These are phyloP conservation scores for Nibea coibor DNA, from an alignment of 2,113 vertebrate genomes.

Conservation along the genomic window DNA sequence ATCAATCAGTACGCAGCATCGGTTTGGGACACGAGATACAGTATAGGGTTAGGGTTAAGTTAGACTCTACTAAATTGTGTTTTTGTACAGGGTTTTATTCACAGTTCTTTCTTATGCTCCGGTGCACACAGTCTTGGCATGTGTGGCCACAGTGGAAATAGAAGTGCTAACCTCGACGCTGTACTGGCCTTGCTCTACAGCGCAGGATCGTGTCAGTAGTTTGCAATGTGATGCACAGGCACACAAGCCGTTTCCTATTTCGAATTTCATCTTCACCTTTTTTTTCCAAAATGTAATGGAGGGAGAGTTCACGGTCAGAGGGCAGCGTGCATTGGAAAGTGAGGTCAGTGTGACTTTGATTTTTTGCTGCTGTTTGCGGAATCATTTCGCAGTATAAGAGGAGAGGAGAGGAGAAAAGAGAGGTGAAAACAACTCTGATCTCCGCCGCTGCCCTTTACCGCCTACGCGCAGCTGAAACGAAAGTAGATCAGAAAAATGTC, in stretches of 20 bases:
- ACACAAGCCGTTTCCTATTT: slow-evolving; percentile 11
- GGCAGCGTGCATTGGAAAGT: background rate
- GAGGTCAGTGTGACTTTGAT: slow-evolving; percentile 22
- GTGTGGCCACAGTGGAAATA: slow-evolving; percentile 12
- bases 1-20: background rate
- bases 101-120: background rate
- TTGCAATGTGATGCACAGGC: slow-evolving; percentile 1
- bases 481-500: background rate
- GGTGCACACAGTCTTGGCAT: background rate
- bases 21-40: background rate
- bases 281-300: background rate
- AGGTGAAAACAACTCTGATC: background rate
- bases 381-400: slow-evolving; percentile 14
- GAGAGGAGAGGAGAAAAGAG: background rate
- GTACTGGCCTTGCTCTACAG: background rate
- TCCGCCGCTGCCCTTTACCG: background rate
- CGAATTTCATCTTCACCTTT: background rate
- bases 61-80: background rate
- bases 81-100: background rate
- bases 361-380: slow-evolving; percentile 4
- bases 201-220: slow-evolving; percentile 13
- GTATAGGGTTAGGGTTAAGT: too few species aligned
- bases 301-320: slow-evolving; percentile 15
- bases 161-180: background rate
- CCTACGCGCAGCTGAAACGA: background rate